Evolutionary conservation across 2,113 vertebrate genomes (phyloP), one percentile per base, ranked within the genome.

Genomic region (Callipepla californica): DNA sequence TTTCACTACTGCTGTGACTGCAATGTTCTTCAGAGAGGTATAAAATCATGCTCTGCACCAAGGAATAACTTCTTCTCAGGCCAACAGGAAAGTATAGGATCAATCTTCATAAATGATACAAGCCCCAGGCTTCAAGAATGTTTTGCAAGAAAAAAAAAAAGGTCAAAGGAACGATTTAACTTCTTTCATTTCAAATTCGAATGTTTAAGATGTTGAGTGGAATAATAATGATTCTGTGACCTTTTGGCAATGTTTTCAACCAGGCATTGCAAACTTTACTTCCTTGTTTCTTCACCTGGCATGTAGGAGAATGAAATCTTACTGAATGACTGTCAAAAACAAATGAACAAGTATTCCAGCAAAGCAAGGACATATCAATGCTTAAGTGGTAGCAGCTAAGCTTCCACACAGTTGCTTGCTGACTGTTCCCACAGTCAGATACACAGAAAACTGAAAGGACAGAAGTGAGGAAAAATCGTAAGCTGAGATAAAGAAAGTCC

Each of bases 181-280:
- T 76, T 80, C 21, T 66, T 65, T 38, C 36, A 69, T 91, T 82
- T 81, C 30, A 69, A 20, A 70, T 66, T 80, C 58, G 73, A 48
- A 58, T 72, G 30, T 80, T 89, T 74, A 74, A 81, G 32, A 14
- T 45, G 73, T 28, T 32, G 85, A 53, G n/a, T 50, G 9, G 73
- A 95, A 92, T 42, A 72, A 23, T 47, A 80, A 88, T 47, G 68
- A 67, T 63, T 80, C 28, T 65, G 28, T 91, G 75, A 92, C 55
- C 67, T 95, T 95, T 77, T 23, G 36, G 72, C n/a, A 94, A 87
- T 76, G 47, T 87, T 87, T 28, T 89, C 30, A 55, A 82, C 51
- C n/a, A 87, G 3, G 50, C 58, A 58, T 48, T 76, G 59, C 38
- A 76, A 85, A 66, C 53, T 81, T 65, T 19, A 44, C 28, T 84